Base-by-base conservation (phyloP, 2,888 invertebrate genomes). In the Parasteatoda lunata region DNA sequence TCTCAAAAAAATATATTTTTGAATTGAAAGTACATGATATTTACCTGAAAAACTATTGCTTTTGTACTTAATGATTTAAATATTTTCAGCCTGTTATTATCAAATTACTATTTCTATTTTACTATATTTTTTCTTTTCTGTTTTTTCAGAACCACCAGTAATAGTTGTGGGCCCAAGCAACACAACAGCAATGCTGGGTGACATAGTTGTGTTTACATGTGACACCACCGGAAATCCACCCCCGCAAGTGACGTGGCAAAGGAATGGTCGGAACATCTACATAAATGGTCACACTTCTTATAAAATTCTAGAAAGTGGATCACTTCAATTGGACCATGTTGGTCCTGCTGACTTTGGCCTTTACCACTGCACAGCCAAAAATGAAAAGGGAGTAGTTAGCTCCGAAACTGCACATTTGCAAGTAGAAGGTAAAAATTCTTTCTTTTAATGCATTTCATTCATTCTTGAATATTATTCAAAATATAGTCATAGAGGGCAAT, bases 301-400 rank as follows among this genome's bases (percentile, higher is more conserved):
- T 68, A 81, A 78, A 45, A 80, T 89, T 13, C 70, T 87, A 48
- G 89, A 86, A 49, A 89, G 85, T 15, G 89, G 89, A 15, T 84
- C 89, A 0, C 77, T 90, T 13, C 85, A 82, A 11, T 15, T 90
- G 77, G 86, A 89, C 65, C 77, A 84, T 72, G 89, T 90, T 6
- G 88, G 89, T 4, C 86, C 87, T 47, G 88, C 88, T 4, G 90
- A 90, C 70, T 89, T 87, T 49, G 89, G 90, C 8, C 51, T 86
- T 5, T 90, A 90, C 77, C 89, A 85, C 15, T 90, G 90, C 69
- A 87, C 82, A 2, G 89, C 89, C 9, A 83, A 84, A 9, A 90
- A 89, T 65, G 89, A 89, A 6, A 83, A 88, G 45, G 90, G 90
- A 4, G 59, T 73, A 3, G 89, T 77, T 9, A 65, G 83, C 54